These are phyloP conservation scores for Xiphorhynchus erythropygius DNA, from an alignment of 2,797 vertebrate species.

Conservation along the genomic window DNA sequence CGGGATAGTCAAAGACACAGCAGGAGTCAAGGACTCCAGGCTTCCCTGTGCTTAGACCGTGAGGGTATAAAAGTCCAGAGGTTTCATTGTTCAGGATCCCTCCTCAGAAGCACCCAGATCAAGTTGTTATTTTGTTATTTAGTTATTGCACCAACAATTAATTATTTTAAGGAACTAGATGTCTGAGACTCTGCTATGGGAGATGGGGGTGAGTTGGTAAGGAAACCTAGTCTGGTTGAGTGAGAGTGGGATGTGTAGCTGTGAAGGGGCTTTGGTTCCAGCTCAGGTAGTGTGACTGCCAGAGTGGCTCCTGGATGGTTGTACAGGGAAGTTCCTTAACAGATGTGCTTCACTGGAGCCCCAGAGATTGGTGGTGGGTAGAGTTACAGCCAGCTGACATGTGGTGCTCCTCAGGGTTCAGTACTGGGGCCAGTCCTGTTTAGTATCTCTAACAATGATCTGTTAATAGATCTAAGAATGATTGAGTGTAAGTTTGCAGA, in stretches of 20 bases:
- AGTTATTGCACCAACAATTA: not conserved
- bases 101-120: not conserved
- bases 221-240: not conserved
- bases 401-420: not conserved
- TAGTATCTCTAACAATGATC: not conserved
- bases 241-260: not conserved
- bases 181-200: not conserved
- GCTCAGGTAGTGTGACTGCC: not conserved
- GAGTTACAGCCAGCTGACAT: not conserved
- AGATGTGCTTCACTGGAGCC: not conserved
- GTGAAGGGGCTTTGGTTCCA: not conserved
- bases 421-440: not conserved
- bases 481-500: not conserved
- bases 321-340: not conserved
- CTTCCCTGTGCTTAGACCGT: accelerated
- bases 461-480: not conserved
- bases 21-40: not conserved
- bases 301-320: not conserved
- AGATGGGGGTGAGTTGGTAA: not conserved
- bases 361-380: not conserved
- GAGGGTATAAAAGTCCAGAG: not conserved
- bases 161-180: not conserved
- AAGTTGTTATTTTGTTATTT: not conserved
- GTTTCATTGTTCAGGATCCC: not conserved
- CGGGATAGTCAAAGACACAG: not conserved